Evolutionary conservation across 2,113 vertebrate genomes (phyloP).

Genomic region (Pholis gunnellus): DNA sequence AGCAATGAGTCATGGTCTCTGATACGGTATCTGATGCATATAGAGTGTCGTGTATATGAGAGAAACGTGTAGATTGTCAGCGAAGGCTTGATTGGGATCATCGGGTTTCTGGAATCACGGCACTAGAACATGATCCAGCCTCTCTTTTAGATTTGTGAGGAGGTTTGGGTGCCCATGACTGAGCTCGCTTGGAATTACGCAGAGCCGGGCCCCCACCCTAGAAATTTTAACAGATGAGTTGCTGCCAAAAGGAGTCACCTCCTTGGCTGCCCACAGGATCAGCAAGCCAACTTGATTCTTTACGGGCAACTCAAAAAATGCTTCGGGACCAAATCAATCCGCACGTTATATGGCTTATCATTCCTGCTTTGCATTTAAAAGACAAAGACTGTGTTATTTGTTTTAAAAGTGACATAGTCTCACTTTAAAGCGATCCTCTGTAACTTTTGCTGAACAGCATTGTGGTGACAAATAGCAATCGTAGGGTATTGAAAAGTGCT

Average conservation of each 20-base stretch:
- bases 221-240: conserved; percentile 72
- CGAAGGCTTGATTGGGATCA: conserved; percentile 43
- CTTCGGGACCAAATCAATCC: conserved; percentile 10
- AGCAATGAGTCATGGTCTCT: conserved; percentile 58
- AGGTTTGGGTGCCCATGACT: conserved; percentile 64
- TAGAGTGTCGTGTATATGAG: conserved; percentile 48
- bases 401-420: neutral
- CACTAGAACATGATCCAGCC: conserved; percentile 22
- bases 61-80: conserved; percentile 41
- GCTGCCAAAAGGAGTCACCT: conserved; percentile 68
- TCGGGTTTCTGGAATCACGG: conserved; percentile 19
- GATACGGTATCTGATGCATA: conserved; percentile 71
- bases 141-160: conserved; percentile 39
- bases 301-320: conserved; percentile 53
- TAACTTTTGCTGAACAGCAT: neutral
- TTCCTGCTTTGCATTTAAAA: neutral
- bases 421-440: neutral
- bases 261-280: conserved; percentile 44
- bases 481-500: neutral
- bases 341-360: neutral
- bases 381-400: neutral
- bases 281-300: conserved; percentile 50
- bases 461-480: too few relatives aligned
- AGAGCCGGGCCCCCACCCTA: conserved; percentile 60
- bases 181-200: conserved; percentile 63